Evolutionary conservation across 2,888 invertebrate genomes (phyloP), one percentile per base, ranked within the genome.

Genomic region (Himalopsyche tibetana): DNA sequence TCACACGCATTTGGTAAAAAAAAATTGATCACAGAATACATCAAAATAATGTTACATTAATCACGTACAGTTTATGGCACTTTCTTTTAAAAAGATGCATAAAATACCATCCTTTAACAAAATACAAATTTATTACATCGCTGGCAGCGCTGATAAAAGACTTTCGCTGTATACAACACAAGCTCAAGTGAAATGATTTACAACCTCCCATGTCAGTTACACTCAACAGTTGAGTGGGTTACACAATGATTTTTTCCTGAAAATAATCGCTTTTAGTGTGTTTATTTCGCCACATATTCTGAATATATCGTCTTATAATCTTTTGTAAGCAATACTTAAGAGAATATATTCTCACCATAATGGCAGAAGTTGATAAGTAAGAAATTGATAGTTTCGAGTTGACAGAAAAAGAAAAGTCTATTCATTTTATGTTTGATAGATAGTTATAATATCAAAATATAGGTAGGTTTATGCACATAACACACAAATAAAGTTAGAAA

Each of bases 151-250:
- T 63, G 63, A 63, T 63, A 63, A 63, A 63, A 63, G 63, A 63
- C 63, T 63, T 63, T 63, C 28, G 28, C 63, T 63, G 63, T 63
- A 51, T 51, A 63, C 63, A 63, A 4, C 19, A 63, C 63, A 19
- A 28, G 63, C 63, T 63, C 8, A 63, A 19, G 63, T 63, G 63
- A 63, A 63, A 63, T 63, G 63, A 63, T 63, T 63, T 63, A 63
- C 63, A 63, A 63, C 63, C 63, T 63, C 19, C 63, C 63, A 63
- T 63, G 63, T 63, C 63, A 63, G 63, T 63, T 19, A 63, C 63
- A 63, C 63, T 63, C 63, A 63, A 63, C 63, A 63, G 63, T 63
- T 19, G 28, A 63, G 63, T n/a, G 63, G 28, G n/a, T 19, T 19
- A 17, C n/a, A 63, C 63, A 63, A 63, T 28, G 28, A 9, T 63